A percentile compares a stretch with the other conserved stretches of the same genome.
Evolutionary conservation across 2,113 vertebrate genomes (phyloP).

Genomic region (Cyphomyrus discorhynchus): DNA sequence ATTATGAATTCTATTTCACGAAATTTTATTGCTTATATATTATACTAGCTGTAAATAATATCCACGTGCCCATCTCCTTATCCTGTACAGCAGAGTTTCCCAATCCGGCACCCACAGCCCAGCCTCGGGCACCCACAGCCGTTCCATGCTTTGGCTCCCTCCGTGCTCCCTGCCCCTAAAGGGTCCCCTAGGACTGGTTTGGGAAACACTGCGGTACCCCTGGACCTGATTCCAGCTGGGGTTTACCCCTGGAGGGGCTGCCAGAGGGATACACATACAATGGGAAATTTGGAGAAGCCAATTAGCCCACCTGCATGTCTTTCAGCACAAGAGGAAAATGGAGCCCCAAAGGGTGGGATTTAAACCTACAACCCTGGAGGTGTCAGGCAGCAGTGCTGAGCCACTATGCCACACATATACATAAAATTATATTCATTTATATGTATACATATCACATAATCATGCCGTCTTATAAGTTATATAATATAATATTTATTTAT

Average conservation of each 20-base stretch:
- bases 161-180: too few species aligned
- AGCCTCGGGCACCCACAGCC: too few species aligned
- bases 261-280: background rate
- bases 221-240: background rate
- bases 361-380: too few species aligned
- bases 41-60: background rate
- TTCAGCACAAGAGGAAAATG: background rate
- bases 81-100: background rate
- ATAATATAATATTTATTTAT: background rate
- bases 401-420: background rate
- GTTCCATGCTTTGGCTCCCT: too few species aligned
- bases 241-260: background rate
- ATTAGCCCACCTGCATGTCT: background rate
- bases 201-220: background rate
- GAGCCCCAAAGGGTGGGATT: too few species aligned
- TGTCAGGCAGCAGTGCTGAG: background rate
- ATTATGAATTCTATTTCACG: background rate
- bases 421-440: background rate
- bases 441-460: background rate
- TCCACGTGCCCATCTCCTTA: background rate
- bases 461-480: background rate
- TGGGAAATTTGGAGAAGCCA: background rate
- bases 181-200: background rate
- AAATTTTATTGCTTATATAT: background rate
- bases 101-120: background rate